Percentiles rank a stretch among this genome's conserved stretches.
phyloP scores from a whole-genome alignment of 2,888 invertebrate genomes.

The Orthosia cruda region DNA sequence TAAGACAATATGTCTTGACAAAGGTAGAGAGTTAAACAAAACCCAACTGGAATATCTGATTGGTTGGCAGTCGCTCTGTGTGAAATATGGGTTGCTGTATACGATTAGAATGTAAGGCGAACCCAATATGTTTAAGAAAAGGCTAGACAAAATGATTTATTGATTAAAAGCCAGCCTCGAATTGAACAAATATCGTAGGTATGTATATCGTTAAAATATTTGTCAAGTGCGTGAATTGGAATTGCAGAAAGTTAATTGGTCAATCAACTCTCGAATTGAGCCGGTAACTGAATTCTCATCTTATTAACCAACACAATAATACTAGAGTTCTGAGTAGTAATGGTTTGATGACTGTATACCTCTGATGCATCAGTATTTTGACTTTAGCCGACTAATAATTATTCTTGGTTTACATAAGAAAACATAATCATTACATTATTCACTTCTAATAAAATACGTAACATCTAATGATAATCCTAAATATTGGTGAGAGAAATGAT shows the following conservation, averaged over 20 bases:
- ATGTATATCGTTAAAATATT: slow-evolving; percentile 10
- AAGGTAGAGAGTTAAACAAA: no score
- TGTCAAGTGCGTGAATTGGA: slow-evolving; percentile 11
- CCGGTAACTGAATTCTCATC: not conserved
- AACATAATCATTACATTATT: not conserved
- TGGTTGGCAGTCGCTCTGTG: no score
- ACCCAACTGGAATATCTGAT: no score
- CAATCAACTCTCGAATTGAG: slow-evolving; percentile 16
- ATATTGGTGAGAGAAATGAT: not conserved
- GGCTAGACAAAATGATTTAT: not conserved
- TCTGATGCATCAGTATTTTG: not conserved
- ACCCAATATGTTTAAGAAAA: not conserved
- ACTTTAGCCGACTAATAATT: not conserved
- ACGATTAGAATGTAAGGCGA: not conserved
- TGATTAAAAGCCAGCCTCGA: no score
- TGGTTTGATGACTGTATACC: not conserved
- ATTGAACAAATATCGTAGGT: not conserved
- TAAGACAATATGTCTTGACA: no score
- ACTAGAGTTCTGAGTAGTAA: not conserved
- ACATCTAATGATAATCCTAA: not conserved
- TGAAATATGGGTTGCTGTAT: not conserved
- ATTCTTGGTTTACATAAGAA: not conserved
- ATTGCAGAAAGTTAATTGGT: slow-evolving; percentile 19
- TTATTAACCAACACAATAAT: not conserved
- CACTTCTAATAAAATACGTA: not conserved